phyloP scores from a whole-genome alignment of 92 coral and sea anemone species.

The Phenganax stokvisi region DNA sequence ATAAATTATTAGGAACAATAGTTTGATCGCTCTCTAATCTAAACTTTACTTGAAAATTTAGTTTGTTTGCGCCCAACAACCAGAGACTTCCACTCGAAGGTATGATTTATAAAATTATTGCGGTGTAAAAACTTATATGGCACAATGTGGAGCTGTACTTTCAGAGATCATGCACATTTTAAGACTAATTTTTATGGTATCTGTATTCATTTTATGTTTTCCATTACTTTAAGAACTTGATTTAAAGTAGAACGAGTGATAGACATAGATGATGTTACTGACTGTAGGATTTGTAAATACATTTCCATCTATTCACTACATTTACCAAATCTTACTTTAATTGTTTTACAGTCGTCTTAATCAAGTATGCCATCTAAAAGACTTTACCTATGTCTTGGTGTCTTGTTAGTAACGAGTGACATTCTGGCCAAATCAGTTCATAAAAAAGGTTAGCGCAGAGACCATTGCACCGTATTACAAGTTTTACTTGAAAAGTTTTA shows the following conservation, averaged over 20 bases:
- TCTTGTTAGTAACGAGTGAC: conserved; percentile 13
- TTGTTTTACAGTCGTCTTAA: conserved; percentile 14
- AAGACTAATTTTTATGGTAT: conserved; percentile 2
- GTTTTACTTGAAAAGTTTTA: too few relatives aligned
- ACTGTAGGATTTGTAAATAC: too few relatives aligned
- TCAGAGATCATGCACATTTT: neutral
- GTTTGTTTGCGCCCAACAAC: conserved; percentile 20
- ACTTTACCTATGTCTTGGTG: conserved; percentile 31
- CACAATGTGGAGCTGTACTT: neutral
- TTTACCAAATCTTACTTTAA: neutral
- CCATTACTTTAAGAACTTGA: neutral
- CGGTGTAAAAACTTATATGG: neutral
- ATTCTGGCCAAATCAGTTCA: conserved; percentile 22
- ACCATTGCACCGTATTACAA: too few relatives aligned
- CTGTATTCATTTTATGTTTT: neutral
- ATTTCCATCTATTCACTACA: too few relatives aligned
- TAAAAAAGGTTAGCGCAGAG: conserved; percentile 29
- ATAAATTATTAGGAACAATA: conserved; percentile 34
- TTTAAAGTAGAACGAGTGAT: neutral
- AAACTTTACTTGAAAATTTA: conserved; percentile 12
- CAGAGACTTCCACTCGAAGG: conserved; percentile 35
- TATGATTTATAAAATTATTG: neutral
- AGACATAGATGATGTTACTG: neutral
- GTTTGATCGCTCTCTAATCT: conserved; percentile 32
- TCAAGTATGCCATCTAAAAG: conserved; percentile 21